phyloP scores from a whole-genome alignment of 2,113 vertebrate species.

The Poeciliopsis retropinna region DNA sequence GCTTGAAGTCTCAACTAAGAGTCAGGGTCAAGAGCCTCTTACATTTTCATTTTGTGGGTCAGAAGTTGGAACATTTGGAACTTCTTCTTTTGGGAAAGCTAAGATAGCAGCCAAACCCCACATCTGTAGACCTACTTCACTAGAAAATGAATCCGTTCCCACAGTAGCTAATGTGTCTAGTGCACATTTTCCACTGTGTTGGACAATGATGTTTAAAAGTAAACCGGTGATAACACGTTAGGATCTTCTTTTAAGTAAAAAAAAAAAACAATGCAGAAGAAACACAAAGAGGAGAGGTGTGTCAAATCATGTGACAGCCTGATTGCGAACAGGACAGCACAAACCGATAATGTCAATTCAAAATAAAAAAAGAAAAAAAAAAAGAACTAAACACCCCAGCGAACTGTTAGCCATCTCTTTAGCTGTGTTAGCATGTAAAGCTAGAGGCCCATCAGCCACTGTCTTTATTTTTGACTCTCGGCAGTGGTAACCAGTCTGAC shows the following conservation, averaged over 20 bases:
- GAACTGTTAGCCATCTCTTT: not conserved
- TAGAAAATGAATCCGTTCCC: not conserved
- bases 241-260: not conserved
- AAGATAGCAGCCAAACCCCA: not conserved
- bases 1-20: too few species aligned
- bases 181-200: not conserved
- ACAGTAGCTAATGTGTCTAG: not conserved
- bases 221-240: not conserved
- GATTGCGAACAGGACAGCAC: not conserved
- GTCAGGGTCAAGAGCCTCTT: too few species aligned
- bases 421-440: constrained; percentile 11
- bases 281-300: not conserved
- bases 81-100: too few species aligned
- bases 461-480: not conserved
- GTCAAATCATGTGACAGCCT: constrained; percentile 37
- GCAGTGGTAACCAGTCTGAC: not conserved
- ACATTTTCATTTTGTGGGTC: too few species aligned
- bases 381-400: not conserved
- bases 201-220: not conserved
- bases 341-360: not conserved
- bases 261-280: not conserved
- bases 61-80: too few species aligned
- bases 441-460: constrained; percentile 13
- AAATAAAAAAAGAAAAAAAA: too few species aligned
- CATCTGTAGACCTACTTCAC: not conserved